phyloP scores from a whole-genome alignment of 2,797 vertebrate species.

The Diplodus puntazzo region DNA sequence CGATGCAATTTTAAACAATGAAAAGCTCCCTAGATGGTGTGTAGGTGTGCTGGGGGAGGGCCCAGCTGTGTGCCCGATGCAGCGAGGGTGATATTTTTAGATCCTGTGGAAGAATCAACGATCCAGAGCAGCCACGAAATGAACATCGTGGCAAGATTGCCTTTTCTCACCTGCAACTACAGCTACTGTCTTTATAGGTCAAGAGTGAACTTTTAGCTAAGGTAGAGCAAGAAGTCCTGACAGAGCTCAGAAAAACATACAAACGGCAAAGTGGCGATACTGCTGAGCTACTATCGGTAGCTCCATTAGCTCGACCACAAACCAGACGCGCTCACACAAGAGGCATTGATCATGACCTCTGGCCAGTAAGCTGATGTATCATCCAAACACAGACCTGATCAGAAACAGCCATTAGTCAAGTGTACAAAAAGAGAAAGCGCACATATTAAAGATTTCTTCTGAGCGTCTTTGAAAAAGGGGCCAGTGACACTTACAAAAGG shows the following conservation, averaged over 20 bases:
- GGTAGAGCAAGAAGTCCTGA: not conserved
- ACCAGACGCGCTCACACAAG: not conserved
- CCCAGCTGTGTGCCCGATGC: not conserved
- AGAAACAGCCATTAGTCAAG: not conserved
- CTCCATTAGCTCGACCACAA: not conserved
- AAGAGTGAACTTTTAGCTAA: not conserved
- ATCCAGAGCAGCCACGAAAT: not conserved
- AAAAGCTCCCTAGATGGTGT: conserved; percentile 31
- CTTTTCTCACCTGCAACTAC: not conserved
- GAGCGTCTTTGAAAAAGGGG: not conserved
- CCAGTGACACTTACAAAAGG: not conserved
- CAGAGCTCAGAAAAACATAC: too few relatives aligned
- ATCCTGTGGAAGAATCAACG: conserved; percentile 1
- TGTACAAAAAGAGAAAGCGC: not conserved
- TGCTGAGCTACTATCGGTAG: too few relatives aligned
- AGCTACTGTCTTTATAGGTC: not conserved
- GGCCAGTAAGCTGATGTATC: not conserved
- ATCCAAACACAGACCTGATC: not conserved
- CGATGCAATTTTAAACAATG: conserved; percentile 34
- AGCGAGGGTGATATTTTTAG: not conserved
- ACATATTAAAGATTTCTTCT: not conserved
- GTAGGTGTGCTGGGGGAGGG: conserved; percentile 1
- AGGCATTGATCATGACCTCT: not conserved
- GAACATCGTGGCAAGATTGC: not conserved
- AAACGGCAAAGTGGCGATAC: too few relatives aligned